Evolutionary conservation across 2,888 invertebrate genomes (phyloP), one percentile per base, ranked within the genome.

Genomic region (Lasioglossum zephyrum): DNA sequence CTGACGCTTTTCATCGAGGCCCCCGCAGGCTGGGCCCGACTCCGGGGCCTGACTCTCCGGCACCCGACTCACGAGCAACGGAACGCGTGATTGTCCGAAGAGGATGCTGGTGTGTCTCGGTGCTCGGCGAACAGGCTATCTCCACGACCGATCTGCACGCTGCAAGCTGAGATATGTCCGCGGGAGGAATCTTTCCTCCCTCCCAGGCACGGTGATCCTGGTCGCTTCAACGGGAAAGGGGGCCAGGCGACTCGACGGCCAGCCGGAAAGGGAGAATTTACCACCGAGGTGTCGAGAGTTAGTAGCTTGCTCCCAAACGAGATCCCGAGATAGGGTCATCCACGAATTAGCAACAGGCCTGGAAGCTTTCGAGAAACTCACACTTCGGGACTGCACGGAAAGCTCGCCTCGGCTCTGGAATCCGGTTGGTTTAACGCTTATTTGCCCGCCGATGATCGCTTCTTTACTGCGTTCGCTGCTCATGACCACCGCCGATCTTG

Each of bases 221-320:
- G 36, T 57, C 53, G 41, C 66, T 81, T 47, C 31, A 75, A 75
- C 72, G 53, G 39, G 26, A 36, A 39, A 18, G 66, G 44, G 31
- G 8, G 31, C 31, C 53, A 31, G 75, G 41, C 81, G 75, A 73
- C 79, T n/a, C 66, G 63, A 44, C 53, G 73, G 82, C 73, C 66
- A 82, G 86, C 75, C 75, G 76, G 86, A 86, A 79, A 81, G 84
- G 87, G 86, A 90, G 86, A 90, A 90, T 85, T 90, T 89, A 90
- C 89, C 89, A 87, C 88, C 88, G 90, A 92, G 92, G 93, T 93
- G 93, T 93, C 92, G 92, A 92, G 93, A 92, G 92, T 92, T 91
- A 91, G 92, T 89, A 92, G 90, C 91, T 86, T 91, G 91, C 89
- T 89, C 84, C 87, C 84, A 91, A 88, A 88, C 88, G 85, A 92